phyloP scores from a whole-genome alignment of 2,888 invertebrate genomes.

The Orthosia cruda region DNA sequence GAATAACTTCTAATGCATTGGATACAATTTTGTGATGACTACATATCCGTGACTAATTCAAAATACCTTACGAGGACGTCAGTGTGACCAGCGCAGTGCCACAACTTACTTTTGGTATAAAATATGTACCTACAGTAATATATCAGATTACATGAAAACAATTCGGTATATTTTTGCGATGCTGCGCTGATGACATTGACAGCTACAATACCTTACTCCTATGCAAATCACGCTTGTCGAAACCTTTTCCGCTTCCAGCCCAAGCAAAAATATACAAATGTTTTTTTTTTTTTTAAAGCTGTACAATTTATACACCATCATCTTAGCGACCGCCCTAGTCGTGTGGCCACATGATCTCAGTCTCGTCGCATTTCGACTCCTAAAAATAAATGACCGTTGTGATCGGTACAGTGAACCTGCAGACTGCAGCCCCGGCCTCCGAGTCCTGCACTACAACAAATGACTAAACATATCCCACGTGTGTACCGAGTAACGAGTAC shows the following conservation, averaged over 20 bases:
- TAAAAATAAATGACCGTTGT: constrained; percentile 71
- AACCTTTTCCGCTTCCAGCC: constrained; percentile 82
- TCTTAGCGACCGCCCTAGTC: constrained; percentile 74
- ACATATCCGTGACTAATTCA: constrained; percentile 87
- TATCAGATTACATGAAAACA: constrained; percentile 61
- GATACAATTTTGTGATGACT: constrained; percentile 89
- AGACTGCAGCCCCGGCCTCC: constrained; percentile 58
- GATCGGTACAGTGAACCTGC: constrained; percentile 36
- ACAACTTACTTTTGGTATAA: constrained; percentile 53
- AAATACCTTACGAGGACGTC: constrained; percentile 83
- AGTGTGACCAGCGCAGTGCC: constrained; percentile 69
- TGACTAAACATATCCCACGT: constrained; percentile 46
- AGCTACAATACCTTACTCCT: constrained; percentile 80
- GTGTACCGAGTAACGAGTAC: constrained; percentile 20
- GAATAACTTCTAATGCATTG: constrained; percentile 83
- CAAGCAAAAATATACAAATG: constrained; percentile 91
- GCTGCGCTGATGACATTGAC: constrained; percentile 71
- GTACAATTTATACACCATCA: constrained; percentile 89
- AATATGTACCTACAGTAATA: constrained; percentile 57
- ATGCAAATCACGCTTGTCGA: constrained; percentile 82
- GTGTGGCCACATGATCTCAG: constrained; percentile 78
- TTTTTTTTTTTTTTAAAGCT: constrained; percentile 83
- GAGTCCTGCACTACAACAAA: constrained; percentile 49
- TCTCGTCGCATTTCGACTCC: constrained; percentile 81
- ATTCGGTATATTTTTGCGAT: constrained; percentile 51